A percentile compares a stretch with the other conserved stretches of the same genome.
These are phyloP conservation scores for Triplophysa rosa DNA, from an alignment of 2,113 vertebrate species.

Conservation along the genomic window DNA sequence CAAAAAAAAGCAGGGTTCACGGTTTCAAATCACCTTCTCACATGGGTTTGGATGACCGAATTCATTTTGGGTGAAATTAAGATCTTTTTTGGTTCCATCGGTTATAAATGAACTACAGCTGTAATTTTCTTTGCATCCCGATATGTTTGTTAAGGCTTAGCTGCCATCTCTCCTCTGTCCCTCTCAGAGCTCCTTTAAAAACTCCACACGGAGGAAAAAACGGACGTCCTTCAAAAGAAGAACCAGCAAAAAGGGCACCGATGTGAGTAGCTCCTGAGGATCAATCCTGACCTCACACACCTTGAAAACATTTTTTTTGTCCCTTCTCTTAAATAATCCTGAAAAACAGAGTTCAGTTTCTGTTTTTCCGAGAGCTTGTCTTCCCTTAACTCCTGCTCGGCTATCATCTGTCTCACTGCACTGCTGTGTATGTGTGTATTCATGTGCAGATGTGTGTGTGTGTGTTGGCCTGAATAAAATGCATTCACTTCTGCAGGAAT, in stretches of 20 bases:
- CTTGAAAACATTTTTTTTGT: neutral
- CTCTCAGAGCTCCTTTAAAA: conserved; percentile 83
- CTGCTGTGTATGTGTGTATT: conserved; percentile 18
- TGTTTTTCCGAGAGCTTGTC: conserved; percentile 22
- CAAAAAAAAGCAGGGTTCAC: too few relatives aligned
- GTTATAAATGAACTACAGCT: conserved; percentile 7
- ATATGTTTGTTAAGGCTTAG: conserved; percentile 12
- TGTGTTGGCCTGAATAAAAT: neutral
- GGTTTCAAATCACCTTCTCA: neutral
- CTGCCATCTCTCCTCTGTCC: conserved; percentile 56
- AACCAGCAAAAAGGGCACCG: conserved; percentile 92
- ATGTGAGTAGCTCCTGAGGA: conserved; percentile 76
- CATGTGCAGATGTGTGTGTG: neutral
- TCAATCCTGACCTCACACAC: neutral
- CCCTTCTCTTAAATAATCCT: neutral
- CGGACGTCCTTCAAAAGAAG: conserved; percentile 97
- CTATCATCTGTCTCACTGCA: conserved; percentile 40
- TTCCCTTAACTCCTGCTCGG: conserved; percentile 54
- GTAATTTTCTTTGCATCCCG: conserved; percentile 10
- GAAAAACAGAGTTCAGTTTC: too few relatives aligned
- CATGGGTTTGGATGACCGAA: neutral
- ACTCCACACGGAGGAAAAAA: conserved; percentile 93
- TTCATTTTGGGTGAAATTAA: too few relatives aligned
- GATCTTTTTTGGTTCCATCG: too few relatives aligned
- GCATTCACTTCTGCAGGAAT: conserved; percentile 77